phyloP scores from a whole-genome alignment of 2,797 vertebrate species.

The Heterohyrax brucei region DNA sequence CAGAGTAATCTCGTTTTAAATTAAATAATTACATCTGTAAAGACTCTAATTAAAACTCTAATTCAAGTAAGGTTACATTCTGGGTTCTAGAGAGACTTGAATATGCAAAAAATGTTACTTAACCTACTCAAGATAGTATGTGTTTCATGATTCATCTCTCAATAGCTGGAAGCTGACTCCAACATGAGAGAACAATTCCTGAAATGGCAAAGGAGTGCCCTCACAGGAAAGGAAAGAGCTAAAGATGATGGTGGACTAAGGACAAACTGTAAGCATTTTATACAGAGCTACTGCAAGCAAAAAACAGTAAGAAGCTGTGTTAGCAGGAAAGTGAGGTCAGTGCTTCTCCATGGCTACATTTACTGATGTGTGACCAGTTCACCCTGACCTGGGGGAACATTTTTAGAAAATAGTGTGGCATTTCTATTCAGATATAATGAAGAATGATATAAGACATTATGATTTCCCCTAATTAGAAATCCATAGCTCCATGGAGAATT shows the following conservation, averaged over 20 bases:
- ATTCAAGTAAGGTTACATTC: too few relatives aligned
- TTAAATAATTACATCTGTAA: too few relatives aligned
- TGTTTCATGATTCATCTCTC: not conserved
- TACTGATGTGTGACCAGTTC: not conserved
- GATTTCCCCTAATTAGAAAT: not conserved
- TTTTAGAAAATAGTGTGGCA: conserved; percentile 6
- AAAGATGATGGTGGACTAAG: not conserved
- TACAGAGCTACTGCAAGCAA: not conserved
- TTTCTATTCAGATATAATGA: not conserved
- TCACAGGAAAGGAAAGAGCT: not conserved
- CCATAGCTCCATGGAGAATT: not conserved
- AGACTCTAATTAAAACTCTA: too few relatives aligned
- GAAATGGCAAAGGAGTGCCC: not conserved
- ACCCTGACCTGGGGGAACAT: not conserved
- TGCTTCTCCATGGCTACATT: not conserved
- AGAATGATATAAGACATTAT: not conserved
- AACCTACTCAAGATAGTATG: too few relatives aligned
- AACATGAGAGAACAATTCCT: not conserved
- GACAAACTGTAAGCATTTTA: not conserved
- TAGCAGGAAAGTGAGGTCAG: not conserved
- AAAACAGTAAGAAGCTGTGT: not conserved
- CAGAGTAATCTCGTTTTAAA: too few relatives aligned
- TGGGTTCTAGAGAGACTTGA: too few relatives aligned
- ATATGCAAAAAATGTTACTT: too few relatives aligned
- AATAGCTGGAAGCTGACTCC: not conserved